phyloP scores from a whole-genome alignment of 2,888 invertebrate species.

The Blera fallax region DNA sequence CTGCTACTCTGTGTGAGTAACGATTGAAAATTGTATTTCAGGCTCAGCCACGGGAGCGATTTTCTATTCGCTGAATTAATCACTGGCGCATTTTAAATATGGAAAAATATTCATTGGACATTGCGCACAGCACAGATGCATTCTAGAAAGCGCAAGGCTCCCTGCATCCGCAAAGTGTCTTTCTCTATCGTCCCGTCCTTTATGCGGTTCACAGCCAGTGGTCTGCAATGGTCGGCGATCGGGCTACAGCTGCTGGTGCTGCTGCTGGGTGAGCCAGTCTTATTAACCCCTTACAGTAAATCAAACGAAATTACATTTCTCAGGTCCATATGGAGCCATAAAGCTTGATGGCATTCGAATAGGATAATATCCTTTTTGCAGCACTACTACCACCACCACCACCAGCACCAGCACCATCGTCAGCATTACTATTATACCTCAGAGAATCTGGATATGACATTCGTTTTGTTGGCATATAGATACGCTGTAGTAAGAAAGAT shows the following conservation, averaged over 20 bases:
- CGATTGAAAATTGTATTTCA: conserved; percentile 49
- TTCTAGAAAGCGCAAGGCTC: conserved; percentile 41
- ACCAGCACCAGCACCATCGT: background rate
- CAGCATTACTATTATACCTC: background rate
- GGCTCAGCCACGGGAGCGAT: conserved; percentile 55
- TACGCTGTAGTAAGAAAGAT: background rate
- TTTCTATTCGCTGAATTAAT: conserved; percentile 70
- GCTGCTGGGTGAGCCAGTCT: conserved; percentile 69
- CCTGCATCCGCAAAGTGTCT: conserved; percentile 29
- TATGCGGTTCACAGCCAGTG: conserved; percentile 68
- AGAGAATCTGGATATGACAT: conserved; percentile 63
- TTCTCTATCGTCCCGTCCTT: conserved; percentile 28
- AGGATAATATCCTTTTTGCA: conserved; percentile 68
- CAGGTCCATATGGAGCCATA: conserved; percentile 72
- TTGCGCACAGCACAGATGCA: conserved; percentile 56
- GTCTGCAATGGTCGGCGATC: conserved; percentile 50
- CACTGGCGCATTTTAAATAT: conserved; percentile 70
- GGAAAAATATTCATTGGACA: conserved; percentile 71
- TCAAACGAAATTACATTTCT: conserved; percentile 72
- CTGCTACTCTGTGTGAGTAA: conserved; percentile 29
- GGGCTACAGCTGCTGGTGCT: conserved; percentile 52
- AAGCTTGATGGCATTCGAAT: conserved; percentile 70
- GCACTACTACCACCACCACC: conserved; percentile 13
- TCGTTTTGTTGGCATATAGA: conserved; percentile 45
- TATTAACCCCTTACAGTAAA: conserved; percentile 73